A percentile compares a stretch with the other conserved stretches of the same genome.
Evolutionary conservation across 2,888 invertebrate genomes (phyloP).

Genomic region (Drymonia ruficornis): DNA sequence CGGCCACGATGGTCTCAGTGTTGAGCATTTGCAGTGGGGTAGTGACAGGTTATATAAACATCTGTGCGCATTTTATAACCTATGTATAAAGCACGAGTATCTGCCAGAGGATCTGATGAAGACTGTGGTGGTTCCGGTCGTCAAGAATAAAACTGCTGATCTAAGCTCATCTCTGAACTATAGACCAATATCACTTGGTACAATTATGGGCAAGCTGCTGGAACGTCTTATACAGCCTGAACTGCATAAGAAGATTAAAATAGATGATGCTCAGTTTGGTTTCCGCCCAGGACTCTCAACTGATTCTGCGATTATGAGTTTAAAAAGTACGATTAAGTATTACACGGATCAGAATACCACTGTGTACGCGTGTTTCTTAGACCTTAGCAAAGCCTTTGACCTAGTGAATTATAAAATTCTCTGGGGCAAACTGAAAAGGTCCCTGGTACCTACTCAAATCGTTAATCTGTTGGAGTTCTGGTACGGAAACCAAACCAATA

Average conservation of each 20-base stretch:
- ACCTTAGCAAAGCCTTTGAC: too few relatives aligned
- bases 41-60: neutral
- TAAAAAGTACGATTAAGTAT: conserved; percentile 10
- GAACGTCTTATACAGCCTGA: neutral
- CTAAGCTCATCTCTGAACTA: neutral
- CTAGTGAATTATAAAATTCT: too few relatives aligned
- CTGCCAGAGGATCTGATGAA: neutral
- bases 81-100: neutral
- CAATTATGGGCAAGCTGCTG: neutral
- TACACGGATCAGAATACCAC: neutral
- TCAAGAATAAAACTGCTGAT: neutral
- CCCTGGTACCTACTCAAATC: too few relatives aligned
- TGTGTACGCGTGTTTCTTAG: neutral
- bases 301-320: conserved; percentile 10
- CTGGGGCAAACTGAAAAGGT: too few relatives aligned
- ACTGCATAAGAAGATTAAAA: neutral
- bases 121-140: neutral
- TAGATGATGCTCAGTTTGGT: conserved; percentile 9
- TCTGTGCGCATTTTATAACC: neutral
- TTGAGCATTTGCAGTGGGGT: neutral
- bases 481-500: too few relatives aligned
- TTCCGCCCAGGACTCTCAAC: conserved; percentile 16
- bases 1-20: neutral
- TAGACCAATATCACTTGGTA: neutral
- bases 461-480: too few relatives aligned